Conservation (phyloP, 2,888 invertebrate species). For the Limnephilus lunatus region DNA sequence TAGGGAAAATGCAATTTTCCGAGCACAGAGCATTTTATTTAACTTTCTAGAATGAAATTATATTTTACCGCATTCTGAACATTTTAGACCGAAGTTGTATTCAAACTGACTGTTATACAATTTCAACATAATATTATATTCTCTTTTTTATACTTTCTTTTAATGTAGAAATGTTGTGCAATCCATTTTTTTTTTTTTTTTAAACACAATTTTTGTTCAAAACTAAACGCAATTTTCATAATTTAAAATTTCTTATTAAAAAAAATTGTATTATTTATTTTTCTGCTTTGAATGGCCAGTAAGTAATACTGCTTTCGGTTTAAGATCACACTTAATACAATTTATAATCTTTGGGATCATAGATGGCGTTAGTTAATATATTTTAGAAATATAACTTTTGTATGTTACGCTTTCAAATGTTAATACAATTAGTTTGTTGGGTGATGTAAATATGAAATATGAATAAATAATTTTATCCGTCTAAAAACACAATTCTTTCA, state of each 20-base stretch:
- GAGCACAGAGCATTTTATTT: conserved; percentile 37
- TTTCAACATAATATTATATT: background rate
- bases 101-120: background rate
- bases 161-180: background rate
- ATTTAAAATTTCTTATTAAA: background rate
- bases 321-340: background rate
- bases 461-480: too few relatives aligned
- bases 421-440: too few relatives aligned
- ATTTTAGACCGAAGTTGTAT: background rate
- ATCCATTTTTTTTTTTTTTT: background rate
- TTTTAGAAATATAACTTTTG: too few relatives aligned
- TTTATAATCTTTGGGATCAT: too few relatives aligned
- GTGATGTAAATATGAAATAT: too few relatives aligned
- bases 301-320: background rate
- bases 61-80: background rate
- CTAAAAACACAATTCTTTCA: too few relatives aligned
- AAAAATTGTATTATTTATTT: background rate
- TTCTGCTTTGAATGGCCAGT: background rate
- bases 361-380: too few relatives aligned
- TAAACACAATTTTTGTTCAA: background rate
- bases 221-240: background rate
- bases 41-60: conserved; percentile 26
- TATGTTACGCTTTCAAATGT: too few relatives aligned
- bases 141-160: background rate
- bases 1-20: conserved; percentile 50